These are phyloP conservation scores for Vulpes lagopus DNA, from an alignment of 2,113 vertebrate species.

Conservation along the genomic window DNA sequence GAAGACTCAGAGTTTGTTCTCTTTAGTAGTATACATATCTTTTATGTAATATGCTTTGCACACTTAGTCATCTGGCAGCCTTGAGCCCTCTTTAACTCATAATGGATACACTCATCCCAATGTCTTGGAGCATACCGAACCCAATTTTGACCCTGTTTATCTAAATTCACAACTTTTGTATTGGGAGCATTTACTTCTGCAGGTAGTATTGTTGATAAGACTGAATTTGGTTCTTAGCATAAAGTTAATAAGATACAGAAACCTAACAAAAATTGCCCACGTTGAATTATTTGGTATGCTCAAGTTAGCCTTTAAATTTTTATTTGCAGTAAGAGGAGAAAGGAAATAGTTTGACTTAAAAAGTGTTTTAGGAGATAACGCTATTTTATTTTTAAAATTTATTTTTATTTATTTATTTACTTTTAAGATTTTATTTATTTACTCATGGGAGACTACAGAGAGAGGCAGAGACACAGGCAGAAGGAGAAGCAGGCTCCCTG, in stretches of 20 bases:
- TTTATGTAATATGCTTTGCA: neutral
- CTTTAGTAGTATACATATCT: neutral
- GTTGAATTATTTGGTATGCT: neutral
- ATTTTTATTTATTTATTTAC: neutral
- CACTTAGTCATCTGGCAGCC: neutral
- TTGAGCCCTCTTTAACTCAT: neutral
- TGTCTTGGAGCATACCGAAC: neutral
- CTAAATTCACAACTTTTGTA: neutral
- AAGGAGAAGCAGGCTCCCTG: too few relatives aligned
- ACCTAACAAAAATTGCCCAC: neutral
- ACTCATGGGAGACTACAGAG: too few relatives aligned
- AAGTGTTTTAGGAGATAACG: neutral
- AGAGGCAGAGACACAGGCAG: too few relatives aligned
- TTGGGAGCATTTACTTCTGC: neutral
- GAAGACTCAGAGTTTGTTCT: neutral
- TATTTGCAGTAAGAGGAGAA: neutral
- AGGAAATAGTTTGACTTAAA: neutral
- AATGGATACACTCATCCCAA: neutral
- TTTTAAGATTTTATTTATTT: too few relatives aligned
- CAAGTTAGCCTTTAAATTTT: slow-evolving; percentile 45
- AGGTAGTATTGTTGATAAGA: neutral
- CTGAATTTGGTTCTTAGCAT: neutral
- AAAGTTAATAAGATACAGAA: slow-evolving; percentile 7
- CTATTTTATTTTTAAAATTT: neutral
- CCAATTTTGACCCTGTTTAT: neutral